Base-by-base conservation (phyloP, 1,140 invertebrate species). In the Orius insidiosus region DNA sequence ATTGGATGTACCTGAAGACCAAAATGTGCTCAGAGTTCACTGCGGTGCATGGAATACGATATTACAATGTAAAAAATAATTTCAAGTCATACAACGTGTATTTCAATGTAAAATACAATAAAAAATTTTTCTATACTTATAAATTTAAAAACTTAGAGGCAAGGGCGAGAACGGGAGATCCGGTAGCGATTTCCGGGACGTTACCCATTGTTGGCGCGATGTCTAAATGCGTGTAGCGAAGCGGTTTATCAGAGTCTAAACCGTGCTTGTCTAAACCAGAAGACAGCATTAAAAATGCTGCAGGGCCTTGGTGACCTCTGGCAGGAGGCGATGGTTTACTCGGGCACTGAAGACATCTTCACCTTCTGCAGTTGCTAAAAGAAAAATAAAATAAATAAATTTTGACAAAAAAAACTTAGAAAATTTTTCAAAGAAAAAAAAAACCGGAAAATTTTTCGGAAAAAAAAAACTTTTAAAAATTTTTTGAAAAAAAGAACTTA, bases 221-320 rank as follows among this genome's bases (percentile, higher is more conserved):
- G 58, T 96, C 90, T 54, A 94, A 58, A 63, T 94, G 89, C 8
- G 78, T 78, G 57, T 87, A 94, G 51, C 83, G 79, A 15, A 89
- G 53, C 7, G 83, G 81, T 19, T 64, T 60, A 1, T 62, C 51
- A 1, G 75, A 75, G 41, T 73, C 75, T 9, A 77, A 61, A 33
- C 85, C 85, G 60, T 89, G 80, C 63, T 90, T 80, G 56, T 93
- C 82, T 16, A 97, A 62, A 2, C 85, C 88, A 2, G 86, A 84
- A 3, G 82, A 76, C 59, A 80, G 70, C 44, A 93, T 78, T 46
- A 98, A 64, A 59, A 97, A 98, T 0, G 87, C 92, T 3, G 78
- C 80, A 1, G 92, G 90, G 11, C 78, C 70, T 58, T 69, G 55
- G 63, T 93, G 88, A 9, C 88, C 88, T 49, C 90, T 67, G 5